Conservation (phyloP, 2,888 invertebrate genomes). For the Helleia helle region DNA sequence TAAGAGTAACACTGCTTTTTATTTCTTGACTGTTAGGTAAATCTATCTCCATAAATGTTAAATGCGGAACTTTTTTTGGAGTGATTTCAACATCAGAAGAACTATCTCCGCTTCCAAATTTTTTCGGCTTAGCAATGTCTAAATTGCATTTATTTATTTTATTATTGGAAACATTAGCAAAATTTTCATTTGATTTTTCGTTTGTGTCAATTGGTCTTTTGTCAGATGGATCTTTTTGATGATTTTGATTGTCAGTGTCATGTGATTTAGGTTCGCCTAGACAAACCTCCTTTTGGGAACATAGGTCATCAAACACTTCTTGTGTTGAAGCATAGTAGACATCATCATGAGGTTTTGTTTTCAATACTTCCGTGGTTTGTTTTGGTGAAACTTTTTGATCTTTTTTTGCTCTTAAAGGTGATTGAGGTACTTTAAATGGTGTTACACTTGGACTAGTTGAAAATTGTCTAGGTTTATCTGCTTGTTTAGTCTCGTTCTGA, state of each 20-base stretch:
- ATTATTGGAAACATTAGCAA: too few relatives aligned
- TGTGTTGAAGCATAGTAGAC: constrained; percentile 44
- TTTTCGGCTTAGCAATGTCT: constrained; percentile 25
- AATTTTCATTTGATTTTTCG: constrained; percentile 27
- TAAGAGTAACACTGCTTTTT: constrained; percentile 33
- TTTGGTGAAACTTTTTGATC: constrained; percentile 18
- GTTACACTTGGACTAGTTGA: not conserved
- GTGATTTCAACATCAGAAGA: constrained; percentile 40
- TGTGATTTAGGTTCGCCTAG: not conserved
- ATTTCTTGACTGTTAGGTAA: constrained; percentile 59
- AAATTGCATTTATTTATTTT: constrained; percentile 32
- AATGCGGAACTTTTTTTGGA: constrained; percentile 39
- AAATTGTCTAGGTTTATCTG: not conserved
- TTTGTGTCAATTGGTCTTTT: too few relatives aligned
- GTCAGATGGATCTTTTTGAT: not conserved
- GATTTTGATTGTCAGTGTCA: not conserved
- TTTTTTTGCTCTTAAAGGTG: constrained; percentile 39
- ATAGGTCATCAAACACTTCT: constrained; percentile 49
- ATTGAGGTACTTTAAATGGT: constrained; percentile 49
- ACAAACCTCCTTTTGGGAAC: constrained; percentile 34
- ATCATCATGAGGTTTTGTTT: constrained; percentile 34
- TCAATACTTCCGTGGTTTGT: constrained; percentile 10
- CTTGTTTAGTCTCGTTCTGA: constrained; percentile 16
- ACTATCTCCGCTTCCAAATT: constrained; percentile 33
- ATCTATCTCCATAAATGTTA: constrained; percentile 40